Evolutionary conservation across 1,140 invertebrate species (phyloP).

Genomic region (Neodiprion virginianus): DNA sequence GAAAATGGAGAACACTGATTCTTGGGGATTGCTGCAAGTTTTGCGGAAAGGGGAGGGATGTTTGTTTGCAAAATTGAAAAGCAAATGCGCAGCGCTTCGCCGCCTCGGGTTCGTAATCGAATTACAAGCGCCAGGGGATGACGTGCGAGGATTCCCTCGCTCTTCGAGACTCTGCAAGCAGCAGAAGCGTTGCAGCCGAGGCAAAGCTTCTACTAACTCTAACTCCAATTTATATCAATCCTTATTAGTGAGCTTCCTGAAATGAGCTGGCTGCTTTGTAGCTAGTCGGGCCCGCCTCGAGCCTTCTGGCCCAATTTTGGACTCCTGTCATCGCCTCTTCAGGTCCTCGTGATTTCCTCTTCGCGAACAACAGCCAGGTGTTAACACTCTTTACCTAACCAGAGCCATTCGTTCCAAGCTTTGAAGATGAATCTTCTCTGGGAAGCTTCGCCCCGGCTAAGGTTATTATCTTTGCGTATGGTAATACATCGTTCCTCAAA

Average conservation of each 20-base stretch:
- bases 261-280: neutral
- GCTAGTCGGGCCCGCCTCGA: neutral
- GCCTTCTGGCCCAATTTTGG: too few relatives aligned
- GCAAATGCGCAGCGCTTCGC: neutral
- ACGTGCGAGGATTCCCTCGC: slow-evolving; percentile 1
- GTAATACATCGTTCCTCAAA: too few relatives aligned
- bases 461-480: too few relatives aligned
- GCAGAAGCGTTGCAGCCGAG: neutral
- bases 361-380: neutral
- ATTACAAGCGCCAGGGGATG: neutral
- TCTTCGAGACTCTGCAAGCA: neutral
- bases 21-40: too few relatives aligned
- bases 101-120: slow-evolving; percentile 1
- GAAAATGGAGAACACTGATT: too few relatives aligned
- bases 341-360: neutral
- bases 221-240: slow-evolving; percentile 2
- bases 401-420: neutral
- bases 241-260: neutral
- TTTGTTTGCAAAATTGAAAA: slow-evolving; percentile 3
- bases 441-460: neutral
- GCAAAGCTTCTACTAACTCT: neutral
- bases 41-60: neutral
- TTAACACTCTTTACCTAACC: slow-evolving; percentile 2
- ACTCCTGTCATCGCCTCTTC: too few relatives aligned
- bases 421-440: neutral